Evolutionary conservation across 1,140 invertebrate species (phyloP).

Genomic region (Oreohelix idahoensis): DNA sequence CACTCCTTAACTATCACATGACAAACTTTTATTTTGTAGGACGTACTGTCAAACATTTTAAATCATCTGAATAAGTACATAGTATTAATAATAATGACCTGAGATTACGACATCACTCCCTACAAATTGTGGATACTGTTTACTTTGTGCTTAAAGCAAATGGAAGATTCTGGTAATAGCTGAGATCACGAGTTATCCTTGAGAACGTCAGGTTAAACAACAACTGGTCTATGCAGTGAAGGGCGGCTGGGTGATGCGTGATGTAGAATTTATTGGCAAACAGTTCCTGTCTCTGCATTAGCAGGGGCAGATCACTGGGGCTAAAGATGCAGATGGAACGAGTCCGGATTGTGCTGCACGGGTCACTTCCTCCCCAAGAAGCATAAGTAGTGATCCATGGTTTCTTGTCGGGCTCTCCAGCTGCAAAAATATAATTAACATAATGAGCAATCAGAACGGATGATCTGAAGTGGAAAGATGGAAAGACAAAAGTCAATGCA

Average conservation of each 20-base stretch:
- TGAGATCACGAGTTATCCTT: constrained; percentile 43
- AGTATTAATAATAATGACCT: too few species aligned
- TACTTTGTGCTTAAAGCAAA: constrained; percentile 33
- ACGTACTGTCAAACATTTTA: too few species aligned
- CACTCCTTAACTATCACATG: too few species aligned
- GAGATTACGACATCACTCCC: too few species aligned
- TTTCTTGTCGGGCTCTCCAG: constrained; percentile 58
- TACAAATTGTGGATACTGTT: too few species aligned
- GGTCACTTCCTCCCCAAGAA: constrained; percentile 46
- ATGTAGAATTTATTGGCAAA: constrained; percentile 70
- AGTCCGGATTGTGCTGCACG: constrained; percentile 38
- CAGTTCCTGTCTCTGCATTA: constrained; percentile 56
- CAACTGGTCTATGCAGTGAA: constrained; percentile 69
- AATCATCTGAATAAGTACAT: too few species aligned
- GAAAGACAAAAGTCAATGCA: too few species aligned
- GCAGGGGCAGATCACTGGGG: constrained; percentile 57
- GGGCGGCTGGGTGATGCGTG: constrained; percentile 59
- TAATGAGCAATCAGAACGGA: not conserved
- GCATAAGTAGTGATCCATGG: constrained; percentile 58
- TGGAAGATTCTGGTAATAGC: constrained; percentile 55
- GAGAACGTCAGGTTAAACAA: constrained; percentile 49
- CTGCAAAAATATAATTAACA: constrained; percentile 18
- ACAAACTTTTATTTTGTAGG: too few species aligned
- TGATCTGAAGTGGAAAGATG: too few species aligned
- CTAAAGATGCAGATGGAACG: constrained; percentile 67